These are phyloP conservation scores for Trichogramma dendrolimi DNA, from an alignment of 2,888 invertebrate genomes.

Conservation along the genomic window DNA sequence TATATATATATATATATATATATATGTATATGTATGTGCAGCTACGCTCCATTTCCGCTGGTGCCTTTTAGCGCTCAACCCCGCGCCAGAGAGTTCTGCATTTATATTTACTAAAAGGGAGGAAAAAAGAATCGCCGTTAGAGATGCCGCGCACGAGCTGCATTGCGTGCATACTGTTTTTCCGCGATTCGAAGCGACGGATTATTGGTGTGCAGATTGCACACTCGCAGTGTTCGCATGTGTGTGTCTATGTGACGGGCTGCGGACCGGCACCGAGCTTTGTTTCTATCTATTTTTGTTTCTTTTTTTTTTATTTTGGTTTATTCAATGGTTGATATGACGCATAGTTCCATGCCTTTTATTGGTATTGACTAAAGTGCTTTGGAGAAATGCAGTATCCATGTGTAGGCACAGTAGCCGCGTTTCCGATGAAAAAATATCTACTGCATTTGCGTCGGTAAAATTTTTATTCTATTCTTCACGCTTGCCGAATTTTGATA, in stretches of 20 bases:
- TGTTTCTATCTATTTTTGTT: neutral
- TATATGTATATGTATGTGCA: neutral
- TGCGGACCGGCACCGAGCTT: neutral
- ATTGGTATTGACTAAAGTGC: constrained; percentile 15
- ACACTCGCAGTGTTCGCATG: neutral
- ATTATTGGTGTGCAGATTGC: constrained; percentile 14
- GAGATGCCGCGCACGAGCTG: neutral
- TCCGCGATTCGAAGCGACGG: neutral
- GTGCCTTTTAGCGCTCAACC: constrained; percentile 13
- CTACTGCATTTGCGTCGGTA: too few species aligned
- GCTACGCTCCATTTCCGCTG: constrained; percentile 20
- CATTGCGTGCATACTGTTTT: constrained; percentile 9
- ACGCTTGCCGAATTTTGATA: too few species aligned
- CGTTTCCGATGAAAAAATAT: too few species aligned
- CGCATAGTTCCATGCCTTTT: constrained; percentile 1
- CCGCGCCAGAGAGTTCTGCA: constrained; percentile 6
- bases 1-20: neutral
- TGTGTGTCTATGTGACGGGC: neutral
- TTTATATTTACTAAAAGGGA: constrained; percentile 19
- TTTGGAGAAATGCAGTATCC: too few species aligned
- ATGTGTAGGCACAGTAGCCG: too few species aligned
- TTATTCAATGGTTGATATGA: neutral
- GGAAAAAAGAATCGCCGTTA: neutral
- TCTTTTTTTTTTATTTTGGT: constrained; percentile 1
- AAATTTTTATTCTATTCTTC: too few species aligned